Evolutionary conservation across 2,888 invertebrate genomes (phyloP).

Genomic region (Eudemis profundana): DNA sequence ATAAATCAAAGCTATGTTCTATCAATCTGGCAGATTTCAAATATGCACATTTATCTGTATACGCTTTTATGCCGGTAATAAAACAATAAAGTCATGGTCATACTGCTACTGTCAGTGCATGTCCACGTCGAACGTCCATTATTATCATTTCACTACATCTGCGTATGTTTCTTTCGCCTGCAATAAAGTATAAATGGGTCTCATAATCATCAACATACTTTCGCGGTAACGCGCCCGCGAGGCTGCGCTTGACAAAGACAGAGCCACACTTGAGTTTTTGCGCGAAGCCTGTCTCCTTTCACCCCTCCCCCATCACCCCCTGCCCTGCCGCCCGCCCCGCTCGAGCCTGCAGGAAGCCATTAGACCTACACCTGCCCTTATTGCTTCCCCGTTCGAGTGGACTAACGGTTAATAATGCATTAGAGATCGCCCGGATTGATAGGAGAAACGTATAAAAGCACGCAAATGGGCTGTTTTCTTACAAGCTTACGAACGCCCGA

Average conservation of each 20-base stretch:
- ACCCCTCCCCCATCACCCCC: neutral
- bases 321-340: neutral
- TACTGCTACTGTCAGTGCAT: no score
- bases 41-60: no score
- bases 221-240: neutral
- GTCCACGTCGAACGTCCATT: neutral
- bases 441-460: neutral
- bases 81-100: no score
- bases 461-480: slow-evolving; percentile 5
- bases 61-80: no score
- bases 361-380: slow-evolving; percentile 33
- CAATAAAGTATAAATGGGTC: slow-evolving; percentile 13
- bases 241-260: slow-evolving; percentile 29
- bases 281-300: neutral
- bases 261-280: slow-evolving; percentile 37
- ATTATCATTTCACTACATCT: neutral
- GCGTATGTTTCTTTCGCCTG: neutral
- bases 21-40: no score
- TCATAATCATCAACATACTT: slow-evolving; percentile 2
- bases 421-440: slow-evolving; percentile 18
- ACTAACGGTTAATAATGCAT: slow-evolving; percentile 19
- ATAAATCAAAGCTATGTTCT: no score
- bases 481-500: no score
- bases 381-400: slow-evolving; percentile 21
- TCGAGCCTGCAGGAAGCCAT: slow-evolving; percentile 22